These are phyloP conservation scores for Psittacula echo DNA, from an alignment of 2,797 vertebrate genomes.

Conservation along the genomic window DNA sequence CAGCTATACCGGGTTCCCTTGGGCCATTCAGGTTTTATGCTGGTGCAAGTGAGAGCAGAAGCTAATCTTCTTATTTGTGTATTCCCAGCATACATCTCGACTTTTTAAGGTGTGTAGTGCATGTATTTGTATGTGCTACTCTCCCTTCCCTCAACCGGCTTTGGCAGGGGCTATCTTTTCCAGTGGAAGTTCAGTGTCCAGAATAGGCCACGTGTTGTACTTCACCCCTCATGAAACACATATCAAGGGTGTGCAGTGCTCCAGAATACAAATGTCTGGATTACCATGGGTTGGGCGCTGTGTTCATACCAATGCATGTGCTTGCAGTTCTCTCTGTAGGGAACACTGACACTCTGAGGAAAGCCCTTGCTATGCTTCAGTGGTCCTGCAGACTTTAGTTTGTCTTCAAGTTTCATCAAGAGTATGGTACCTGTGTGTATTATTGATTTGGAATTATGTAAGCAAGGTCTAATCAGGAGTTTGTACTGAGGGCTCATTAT, in stretches of 20 bases:
- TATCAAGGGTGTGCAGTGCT: background rate
- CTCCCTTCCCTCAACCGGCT: background rate
- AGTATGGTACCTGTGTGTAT: accelerated
- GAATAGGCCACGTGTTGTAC: background rate
- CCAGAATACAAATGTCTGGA: background rate
- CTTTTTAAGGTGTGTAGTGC: background rate
- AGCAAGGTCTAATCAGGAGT: background rate
- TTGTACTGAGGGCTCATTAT: background rate
- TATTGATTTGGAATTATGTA: background rate
- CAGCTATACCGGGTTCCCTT: background rate
- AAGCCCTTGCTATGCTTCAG: background rate
- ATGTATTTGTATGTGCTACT: background rate
- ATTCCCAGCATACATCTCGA: background rate
- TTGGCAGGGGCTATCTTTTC: background rate
- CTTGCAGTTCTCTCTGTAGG: background rate
- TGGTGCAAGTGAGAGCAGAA: background rate
- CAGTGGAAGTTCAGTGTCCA: background rate
- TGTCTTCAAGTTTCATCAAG: background rate
- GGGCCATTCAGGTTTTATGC: background rate
- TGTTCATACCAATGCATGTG: background rate
- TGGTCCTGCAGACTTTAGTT: background rate
- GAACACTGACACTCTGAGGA: background rate
- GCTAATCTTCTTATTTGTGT: background rate
- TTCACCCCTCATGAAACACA: background rate
- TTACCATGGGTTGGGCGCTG: background rate